Evolutionary conservation across 2,113 vertebrate genomes (phyloP), one percentile per base, ranked within the genome.

Genomic region (Rhynchomys soricoides): DNA sequence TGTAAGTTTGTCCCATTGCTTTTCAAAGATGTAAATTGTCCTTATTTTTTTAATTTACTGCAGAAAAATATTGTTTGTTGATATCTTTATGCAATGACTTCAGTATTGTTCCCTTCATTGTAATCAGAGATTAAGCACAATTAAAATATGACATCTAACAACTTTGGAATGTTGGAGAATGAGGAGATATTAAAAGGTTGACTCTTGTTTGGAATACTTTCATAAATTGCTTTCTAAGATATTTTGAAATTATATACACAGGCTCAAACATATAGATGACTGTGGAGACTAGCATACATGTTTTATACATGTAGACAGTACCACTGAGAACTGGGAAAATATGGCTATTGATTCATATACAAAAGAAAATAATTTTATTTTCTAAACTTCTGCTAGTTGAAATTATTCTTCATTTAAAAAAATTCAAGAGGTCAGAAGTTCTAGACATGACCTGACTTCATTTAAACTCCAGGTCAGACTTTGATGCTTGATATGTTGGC

Each of bases 71-170:
- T 62, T 50, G 43, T 29, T 26, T 95, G 34, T n/a, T 59, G 40
- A 40, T 52, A 73, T 12, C 21, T 88, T 90, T 89, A 55, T 82
- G n/a, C 34, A 52, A 94, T 70, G 43, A 55, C 77, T 87, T 92
- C 21, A 92, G 2, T 52, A 83, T 55, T 87, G 31, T 62, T 12
- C 64, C 13, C 8, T 91, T 95, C 24, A 40, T 66, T 93, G 66
- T 91, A 43, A 78, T 59, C 40, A 40, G 22, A 82, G 57, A 93
- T 74, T 90, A 75, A 91, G 85, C 55, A 71, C 55, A 87, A 82
- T 75, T 22, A 75, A 92, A 79, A 29, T 71, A 82, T 94, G 16
- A 26, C 11, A n/a, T 71, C 91, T 78, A 34, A 86, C 71, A 91
- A 81, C 5, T 4, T 62, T 71, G 45, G 6, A 24, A 75, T 86